Evolutionary conservation across 2,797 vertebrate species (phyloP), one percentile per base, ranked within the genome.

Genomic region (Luscinia luscinia): DNA sequence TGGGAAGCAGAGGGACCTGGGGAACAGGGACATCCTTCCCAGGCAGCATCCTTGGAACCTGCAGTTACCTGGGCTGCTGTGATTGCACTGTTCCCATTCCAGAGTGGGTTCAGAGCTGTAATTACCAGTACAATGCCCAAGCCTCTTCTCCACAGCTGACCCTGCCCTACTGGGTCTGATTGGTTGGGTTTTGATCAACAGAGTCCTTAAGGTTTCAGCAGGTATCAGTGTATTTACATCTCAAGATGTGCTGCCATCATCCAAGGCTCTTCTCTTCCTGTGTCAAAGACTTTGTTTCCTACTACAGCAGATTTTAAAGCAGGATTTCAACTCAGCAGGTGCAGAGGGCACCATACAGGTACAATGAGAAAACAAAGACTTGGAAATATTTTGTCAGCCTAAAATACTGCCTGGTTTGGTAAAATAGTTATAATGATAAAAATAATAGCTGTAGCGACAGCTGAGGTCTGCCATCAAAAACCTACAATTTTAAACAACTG

Each of bases 361-460:
- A 51, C 74, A 84, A 85, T 36, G 89, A 97, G 95, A 96, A 97
- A 96, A 96, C 90, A 96, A 96, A 96, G 96, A 93, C 66, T 81
- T 93, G 87, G 83, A 94, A 97, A 80, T 54, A 72, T 96, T 97
- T 94, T 95, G 61, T 95, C 91, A 96, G 94, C 57, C 87, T 95
- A 93, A 96, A 97, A 96, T 95, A 94, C 95, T 94, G 77, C 90
- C 91, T 94, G 46, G 84, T 95, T 96, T 96, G 91, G 93, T 96
- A 93, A 97, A 98, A 98, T 95, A 97, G 96, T 96, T 92, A 94
- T 96, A 97, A 95, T 96, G 95, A 96, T 97, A 91, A 52, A 28
- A 67, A 17, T 14, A 97, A 96, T 96, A 96, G 92, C 91, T 94
- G 94, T 78, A 92, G 61, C 0, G 2, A 93, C 18, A 74, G 82